Evolutionary conservation across 2,113 vertebrate genomes (phyloP).

Genomic region (Eulemur rufifrons): DNA sequence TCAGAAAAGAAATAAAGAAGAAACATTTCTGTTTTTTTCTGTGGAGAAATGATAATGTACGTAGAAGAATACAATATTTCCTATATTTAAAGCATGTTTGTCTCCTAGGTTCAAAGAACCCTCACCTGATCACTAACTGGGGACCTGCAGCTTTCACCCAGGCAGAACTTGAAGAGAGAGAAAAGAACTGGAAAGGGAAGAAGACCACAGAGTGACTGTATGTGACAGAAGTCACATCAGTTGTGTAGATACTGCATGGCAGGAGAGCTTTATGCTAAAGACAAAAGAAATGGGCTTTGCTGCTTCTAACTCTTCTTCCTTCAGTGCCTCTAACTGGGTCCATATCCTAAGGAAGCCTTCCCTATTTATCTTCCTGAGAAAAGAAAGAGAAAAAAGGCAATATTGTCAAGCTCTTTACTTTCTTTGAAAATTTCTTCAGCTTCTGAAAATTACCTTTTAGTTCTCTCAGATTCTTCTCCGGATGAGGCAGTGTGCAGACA

Average conservation of each 20-base stretch:
- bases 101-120: conserved; percentile 91
- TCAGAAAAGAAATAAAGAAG: background rate
- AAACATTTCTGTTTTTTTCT: background rate
- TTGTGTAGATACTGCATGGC: accelerated
- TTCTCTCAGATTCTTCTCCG: background rate
- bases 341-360: background rate
- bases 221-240: accelerated
- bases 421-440: background rate
- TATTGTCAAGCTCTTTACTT: background rate
- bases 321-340: background rate
- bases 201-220: conserved; percentile 83
- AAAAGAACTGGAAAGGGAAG: conserved; percentile 94
- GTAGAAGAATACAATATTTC: background rate
- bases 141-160: conserved; percentile 94
- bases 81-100: background rate
- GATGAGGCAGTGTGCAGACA: accelerated
- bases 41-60: background rate
- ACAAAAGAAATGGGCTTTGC: conserved; percentile 36
- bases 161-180: conserved; percentile 90
- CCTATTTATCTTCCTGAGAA: background rate
- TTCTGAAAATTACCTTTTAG: conserved; percentile 32
- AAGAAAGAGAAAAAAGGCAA: background rate
- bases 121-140: conserved; percentile 94
- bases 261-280: background rate
- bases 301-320: background rate